Percentiles rank a stretch among this genome's conserved stretches.
These are phyloP conservation scores for Sylvicola cinctus DNA, from an alignment of 2,888 invertebrate species.

Conservation along the genomic window DNA sequence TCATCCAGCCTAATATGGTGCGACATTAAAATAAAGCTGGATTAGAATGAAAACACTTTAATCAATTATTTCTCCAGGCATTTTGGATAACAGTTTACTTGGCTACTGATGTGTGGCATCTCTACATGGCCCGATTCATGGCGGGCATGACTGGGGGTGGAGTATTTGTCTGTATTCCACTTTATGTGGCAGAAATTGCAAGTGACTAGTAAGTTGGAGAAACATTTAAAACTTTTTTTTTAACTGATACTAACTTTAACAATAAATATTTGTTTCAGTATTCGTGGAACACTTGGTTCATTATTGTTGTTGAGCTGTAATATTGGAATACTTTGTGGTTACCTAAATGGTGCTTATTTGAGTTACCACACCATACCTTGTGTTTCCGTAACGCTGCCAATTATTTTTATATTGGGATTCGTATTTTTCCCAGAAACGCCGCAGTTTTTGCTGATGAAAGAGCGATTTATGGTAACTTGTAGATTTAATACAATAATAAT, in stretches of 20 bases:
- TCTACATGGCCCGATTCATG: slow-evolving; percentile 15
- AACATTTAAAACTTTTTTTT: neutral
- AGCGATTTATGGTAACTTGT: no score
- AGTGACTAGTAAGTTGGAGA: slow-evolving; percentile 15
- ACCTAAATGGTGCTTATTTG: slow-evolving; percentile 7
- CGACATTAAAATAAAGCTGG: neutral
- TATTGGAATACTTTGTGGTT: slow-evolving; percentile 7
- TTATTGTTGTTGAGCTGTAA: slow-evolving; percentile 6
- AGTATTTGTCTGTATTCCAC: slow-evolving; percentile 16
- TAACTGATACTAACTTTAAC: neutral
- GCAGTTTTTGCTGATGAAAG: slow-evolving; percentile 6
- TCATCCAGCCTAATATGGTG: no score
- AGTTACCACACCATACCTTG: slow-evolving; percentile 7
- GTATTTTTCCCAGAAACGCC: slow-evolving; percentile 9
- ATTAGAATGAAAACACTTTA: neutral
- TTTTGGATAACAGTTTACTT: slow-evolving; percentile 3
- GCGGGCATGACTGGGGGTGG: slow-evolving; percentile 21
- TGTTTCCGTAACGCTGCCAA: slow-evolving; percentile 6
- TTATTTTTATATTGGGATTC: slow-evolving; percentile 5
- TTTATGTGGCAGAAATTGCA: slow-evolving; percentile 22
- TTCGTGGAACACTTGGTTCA: slow-evolving; percentile 8
- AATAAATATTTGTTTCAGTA: slow-evolving; percentile 3
- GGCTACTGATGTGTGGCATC: slow-evolving; percentile 1
- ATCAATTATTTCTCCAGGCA: neutral
- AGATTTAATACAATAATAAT: no score